phyloP scores from a whole-genome alignment of 1,140 invertebrate genomes.

The Drosophila dunni region DNA sequence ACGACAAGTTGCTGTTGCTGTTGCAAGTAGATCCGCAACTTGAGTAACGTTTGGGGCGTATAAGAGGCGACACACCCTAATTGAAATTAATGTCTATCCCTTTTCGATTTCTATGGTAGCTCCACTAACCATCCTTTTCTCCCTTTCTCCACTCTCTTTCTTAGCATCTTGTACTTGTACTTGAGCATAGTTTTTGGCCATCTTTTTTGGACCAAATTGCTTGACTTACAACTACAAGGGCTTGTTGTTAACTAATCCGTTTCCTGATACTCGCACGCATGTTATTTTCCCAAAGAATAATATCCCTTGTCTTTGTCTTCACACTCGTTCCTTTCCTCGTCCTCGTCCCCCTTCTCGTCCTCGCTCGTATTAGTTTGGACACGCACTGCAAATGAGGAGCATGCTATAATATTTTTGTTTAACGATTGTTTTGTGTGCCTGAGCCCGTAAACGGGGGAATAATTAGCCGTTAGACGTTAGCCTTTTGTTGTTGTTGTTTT shows the following conservation, averaged over 20 bases:
- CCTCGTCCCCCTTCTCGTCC: background rate
- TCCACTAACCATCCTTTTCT: background rate
- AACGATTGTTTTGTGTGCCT: constrained; percentile 74
- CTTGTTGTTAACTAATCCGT: constrained; percentile 61
- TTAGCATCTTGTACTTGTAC: constrained; percentile 31
- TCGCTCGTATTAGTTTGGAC: constrained; percentile 70
- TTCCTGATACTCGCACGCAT: constrained; percentile 35
- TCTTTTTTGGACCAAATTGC: constrained; percentile 37
- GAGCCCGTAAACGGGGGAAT: constrained; percentile 74
- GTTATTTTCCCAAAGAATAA: constrained; percentile 13
- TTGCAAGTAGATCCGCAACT: constrained; percentile 22
- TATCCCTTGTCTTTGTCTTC: background rate
- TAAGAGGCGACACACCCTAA: constrained; percentile 59
- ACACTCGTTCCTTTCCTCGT: background rate
- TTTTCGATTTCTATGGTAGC: constrained; percentile 67
- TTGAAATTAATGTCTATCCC: constrained; percentile 80
- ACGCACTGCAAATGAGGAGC: constrained; percentile 60
- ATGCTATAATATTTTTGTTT: constrained; percentile 76
- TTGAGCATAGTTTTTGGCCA: constrained; percentile 43
- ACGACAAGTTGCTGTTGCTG: constrained; percentile 30
- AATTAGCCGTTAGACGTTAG: constrained; percentile 74
- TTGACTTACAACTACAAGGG: constrained; percentile 41
- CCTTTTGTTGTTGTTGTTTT: constrained; percentile 54
- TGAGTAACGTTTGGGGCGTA: constrained; percentile 53
- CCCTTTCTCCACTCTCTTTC: background rate